phyloP scores from a whole-genome alignment of 2,113 vertebrate species.

The Macrotus californicus region DNA sequence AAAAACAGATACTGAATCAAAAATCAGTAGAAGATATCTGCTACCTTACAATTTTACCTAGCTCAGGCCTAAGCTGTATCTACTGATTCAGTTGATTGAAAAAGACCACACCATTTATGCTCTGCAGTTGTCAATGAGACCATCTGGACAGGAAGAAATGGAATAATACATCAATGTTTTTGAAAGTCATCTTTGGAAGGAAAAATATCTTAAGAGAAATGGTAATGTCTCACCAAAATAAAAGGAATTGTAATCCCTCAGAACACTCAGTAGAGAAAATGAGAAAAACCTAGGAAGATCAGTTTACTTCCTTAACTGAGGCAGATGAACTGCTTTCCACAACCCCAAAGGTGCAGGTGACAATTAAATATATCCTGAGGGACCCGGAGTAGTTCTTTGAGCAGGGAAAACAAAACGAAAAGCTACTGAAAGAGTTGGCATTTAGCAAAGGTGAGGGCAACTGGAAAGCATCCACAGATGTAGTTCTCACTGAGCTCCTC shows the following conservation, averaged over 20 bases:
- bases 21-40: background rate
- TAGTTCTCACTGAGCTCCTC: background rate
- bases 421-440: background rate
- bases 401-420: background rate
- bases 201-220: conserved; percentile 38
- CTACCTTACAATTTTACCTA: background rate
- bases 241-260: background rate
- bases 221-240: background rate
- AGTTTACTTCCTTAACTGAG: background rate
- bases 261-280: conserved; percentile 11
- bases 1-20: conserved; percentile 11
- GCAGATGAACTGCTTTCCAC: conserved; percentile 21
- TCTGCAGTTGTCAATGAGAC: background rate
- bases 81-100: background rate
- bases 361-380: background rate
- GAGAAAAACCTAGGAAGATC: background rate
- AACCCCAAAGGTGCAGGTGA: background rate
- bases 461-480: background rate
- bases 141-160: conserved; percentile 3
- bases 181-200: background rate
- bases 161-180: background rate
- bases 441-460: conserved; percentile 1
- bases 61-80: background rate
- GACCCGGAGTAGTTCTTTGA: background rate
- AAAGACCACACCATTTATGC: background rate